Percentiles rank a stretch among this genome's conserved stretches.
Evolutionary conservation across 2,113 vertebrate species (phyloP).

Genomic region (Nematolebias whitei): DNA sequence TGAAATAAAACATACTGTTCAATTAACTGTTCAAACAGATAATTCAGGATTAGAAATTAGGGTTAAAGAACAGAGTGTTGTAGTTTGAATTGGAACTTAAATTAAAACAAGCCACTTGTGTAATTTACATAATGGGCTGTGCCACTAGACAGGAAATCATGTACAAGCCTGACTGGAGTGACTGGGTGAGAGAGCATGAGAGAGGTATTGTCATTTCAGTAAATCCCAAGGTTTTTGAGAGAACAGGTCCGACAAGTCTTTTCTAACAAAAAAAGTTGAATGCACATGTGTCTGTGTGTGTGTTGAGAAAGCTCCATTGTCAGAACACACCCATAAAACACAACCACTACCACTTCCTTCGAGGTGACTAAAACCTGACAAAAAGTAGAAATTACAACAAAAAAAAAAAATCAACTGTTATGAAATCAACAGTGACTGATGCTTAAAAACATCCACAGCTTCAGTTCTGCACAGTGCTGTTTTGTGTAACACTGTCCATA

Average conservation of each 20-base stretch:
- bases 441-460: constrained; percentile 28
- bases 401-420: constrained; percentile 6
- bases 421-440: no score
- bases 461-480: constrained; percentile 36
- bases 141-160: constrained; percentile 10
- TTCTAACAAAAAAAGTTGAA: constrained; percentile 13
- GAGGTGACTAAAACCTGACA: constrained; percentile 13
- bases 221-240: constrained; percentile 17
- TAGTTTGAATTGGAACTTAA: not conserved
- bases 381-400: not conserved
- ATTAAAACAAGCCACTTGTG: not conserved
- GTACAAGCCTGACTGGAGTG: constrained; percentile 2
- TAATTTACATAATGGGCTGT: constrained; percentile 3
- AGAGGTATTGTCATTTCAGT: constrained; percentile 1
- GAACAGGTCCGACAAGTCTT: constrained; percentile 58
- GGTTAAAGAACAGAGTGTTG: not conserved
- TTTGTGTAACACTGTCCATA: constrained; percentile 32
- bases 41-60: not conserved
- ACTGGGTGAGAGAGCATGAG: not conserved
- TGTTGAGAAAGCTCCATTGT: constrained; percentile 35
- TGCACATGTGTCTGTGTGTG: constrained; percentile 3
- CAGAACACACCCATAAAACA: constrained; percentile 49
- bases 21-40: not conserved
- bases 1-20: no score
- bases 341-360: constrained; percentile 17